Evolutionary conservation across 2,888 invertebrate genomes (phyloP).

Genomic region (Epirrhoe tristata): DNA sequence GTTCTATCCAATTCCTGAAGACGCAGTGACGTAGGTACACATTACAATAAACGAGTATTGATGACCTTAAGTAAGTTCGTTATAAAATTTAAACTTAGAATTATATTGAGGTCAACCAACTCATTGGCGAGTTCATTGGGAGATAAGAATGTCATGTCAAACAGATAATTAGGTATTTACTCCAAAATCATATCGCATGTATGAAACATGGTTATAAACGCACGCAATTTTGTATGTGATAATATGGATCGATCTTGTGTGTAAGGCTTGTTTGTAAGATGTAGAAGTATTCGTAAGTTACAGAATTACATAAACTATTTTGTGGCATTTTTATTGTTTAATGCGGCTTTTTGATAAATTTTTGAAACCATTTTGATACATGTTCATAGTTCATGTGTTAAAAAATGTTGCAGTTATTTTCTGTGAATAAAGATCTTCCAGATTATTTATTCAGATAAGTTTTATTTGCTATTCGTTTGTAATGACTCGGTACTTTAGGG

Average conservation of each 20-base stretch:
- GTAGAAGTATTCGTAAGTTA: not conserved
- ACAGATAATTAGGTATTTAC: constrained; percentile 2
- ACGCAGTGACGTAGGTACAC: not conserved
- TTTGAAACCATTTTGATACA: constrained; percentile 37
- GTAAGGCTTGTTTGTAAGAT: constrained; percentile 18
- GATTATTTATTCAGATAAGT: constrained; percentile 32
- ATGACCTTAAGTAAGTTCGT: not conserved
- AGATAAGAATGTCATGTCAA: not conserved
- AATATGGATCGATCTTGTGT: constrained; percentile 29
- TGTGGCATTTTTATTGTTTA: not conserved
- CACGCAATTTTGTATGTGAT: constrained; percentile 30
- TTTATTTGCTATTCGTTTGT: not conserved
- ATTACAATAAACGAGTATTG: not conserved
- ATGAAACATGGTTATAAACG: constrained; percentile 8
- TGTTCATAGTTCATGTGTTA: constrained; percentile 33
- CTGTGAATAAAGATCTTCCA: constrained; percentile 70
- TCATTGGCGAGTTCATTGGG: not conserved
- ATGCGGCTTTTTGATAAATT: constrained; percentile 34
- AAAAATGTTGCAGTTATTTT: constrained; percentile 28
- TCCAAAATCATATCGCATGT: constrained; percentile 27
- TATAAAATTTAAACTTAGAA: too few species aligned
- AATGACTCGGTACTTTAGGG: too few species aligned
- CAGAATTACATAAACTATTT: not conserved
- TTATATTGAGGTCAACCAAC: too few species aligned
- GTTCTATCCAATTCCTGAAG: not conserved